Evolutionary conservation across 2,113 vertebrate species (phyloP), one percentile per base, ranked within the genome.

Genomic region (Tyrannus savana): DNA sequence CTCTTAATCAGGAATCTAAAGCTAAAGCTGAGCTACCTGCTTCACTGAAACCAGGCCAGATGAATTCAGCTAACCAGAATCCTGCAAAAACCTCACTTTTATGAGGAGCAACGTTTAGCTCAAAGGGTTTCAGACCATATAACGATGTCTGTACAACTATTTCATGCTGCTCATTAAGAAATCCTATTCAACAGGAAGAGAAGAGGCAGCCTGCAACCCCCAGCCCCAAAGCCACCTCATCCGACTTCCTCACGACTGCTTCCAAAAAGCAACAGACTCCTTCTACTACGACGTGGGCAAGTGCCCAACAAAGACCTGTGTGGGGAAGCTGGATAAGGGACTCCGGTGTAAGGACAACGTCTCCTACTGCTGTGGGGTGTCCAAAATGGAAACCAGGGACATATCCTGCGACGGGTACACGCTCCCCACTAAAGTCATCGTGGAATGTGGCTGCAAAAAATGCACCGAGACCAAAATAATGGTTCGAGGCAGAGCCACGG

Each of bases 271-370:
- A 89, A 99, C 98, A 15, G 96, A 98, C 90, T 99, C 99, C 4
- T 98, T 98, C 86, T 99, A 99, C 96, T 99, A 99, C 0, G 97
- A 99, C 0, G 99, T 99, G 82, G 99, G 99, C 68, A 99, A 97
- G 64, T 99, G 99, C 62, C 98, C 98, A 5, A 73, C 98, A 4
- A 97, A 93, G 64, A 97, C 97, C n/a, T 99, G 99, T 6, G 93
- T 97, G 19, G 99, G 99, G 55, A 97, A 98, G 80, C 97, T 98
- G 59, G 99, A 99, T 82, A 98, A 98, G 13, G 98, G 98, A 30
- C 98, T 99, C 74, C 97, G 99, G 68, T 99, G 99, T 96, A 99
- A 98, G 96, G 99, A 99, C 95, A 97, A 98, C 1, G 35, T 98
- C 15, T 76, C 98, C 33, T 98, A 99, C 96, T 99, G 99, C 96